Evolutionary conservation across 2,113 vertebrate genomes (phyloP), one percentile per base, ranked within the genome.

Genomic region (Andinoacara biseriatus): DNA sequence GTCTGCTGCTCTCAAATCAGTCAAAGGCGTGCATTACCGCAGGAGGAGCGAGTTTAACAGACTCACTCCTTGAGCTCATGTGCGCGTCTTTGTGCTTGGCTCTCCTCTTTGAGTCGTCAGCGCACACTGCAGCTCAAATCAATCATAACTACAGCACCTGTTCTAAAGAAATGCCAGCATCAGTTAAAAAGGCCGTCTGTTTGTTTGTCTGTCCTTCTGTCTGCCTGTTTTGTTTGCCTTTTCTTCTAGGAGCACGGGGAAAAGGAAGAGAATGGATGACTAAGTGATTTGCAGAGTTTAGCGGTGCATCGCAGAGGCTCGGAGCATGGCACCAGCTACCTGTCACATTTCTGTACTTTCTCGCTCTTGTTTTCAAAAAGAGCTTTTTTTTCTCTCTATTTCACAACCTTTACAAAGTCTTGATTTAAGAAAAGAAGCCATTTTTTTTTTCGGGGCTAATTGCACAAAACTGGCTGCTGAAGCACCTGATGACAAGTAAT

Each of bases 361-460:
- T 69, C n/a, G 60, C 69, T 29, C 62, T 72, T 87, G 74, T 86
- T 65, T 88, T 35, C 67, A 78, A 11, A 59, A 67, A 67, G 52
- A 78, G 18, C 74, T 20, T 38, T 58, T 65, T 24, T 20, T 15
- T 40, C 24, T 11, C 54, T 1, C 54, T 33, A 46, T 33, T 18
- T 79, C 76, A 17, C 59, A n/a, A 57, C 38, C 52, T 62, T 80
- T 3, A 11, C 61, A 15, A 67, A 13, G 52, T 60, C 20, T 56
- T 83, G 91, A 97, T 96, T 35, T 95, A 96, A 92, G 96, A 96
- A 85, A 96, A 96, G 54, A 57, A 65, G 76, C 54, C 72, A 62
- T 83, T 84, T 86, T 82, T 38, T 33, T 0, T 2, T n/a, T n/a
- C n/a, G n/a, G 59, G 58, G 60, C 57, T 79, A 86, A 91, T 85